Conservation (phyloP, 2,113 vertebrate species). For the Hyperopisus bebe region DNA sequence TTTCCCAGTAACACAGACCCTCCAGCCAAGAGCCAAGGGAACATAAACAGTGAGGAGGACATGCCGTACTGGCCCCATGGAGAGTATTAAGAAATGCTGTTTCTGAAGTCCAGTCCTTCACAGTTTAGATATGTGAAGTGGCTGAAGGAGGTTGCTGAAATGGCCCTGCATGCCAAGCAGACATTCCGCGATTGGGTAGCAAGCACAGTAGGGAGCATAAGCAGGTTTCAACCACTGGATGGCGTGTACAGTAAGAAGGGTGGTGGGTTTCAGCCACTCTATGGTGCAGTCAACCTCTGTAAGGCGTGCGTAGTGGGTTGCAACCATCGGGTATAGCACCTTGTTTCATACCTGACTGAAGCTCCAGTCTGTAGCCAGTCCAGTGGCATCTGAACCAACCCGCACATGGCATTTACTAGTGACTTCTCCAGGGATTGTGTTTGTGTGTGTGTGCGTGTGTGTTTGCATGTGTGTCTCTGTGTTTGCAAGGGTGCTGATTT, state of each 20-base stretch:
- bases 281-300: too few species aligned
- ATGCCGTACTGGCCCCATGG: background rate
- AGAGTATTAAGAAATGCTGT: background rate
- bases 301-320: background rate
- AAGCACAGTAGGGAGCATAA: background rate
- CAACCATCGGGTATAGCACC: background rate
- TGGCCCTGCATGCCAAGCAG: background rate
- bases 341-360: background rate
- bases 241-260: background rate
- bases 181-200: background rate
- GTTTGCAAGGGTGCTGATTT: background rate
- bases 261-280: background rate
- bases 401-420: background rate
- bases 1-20: background rate
- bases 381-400: background rate
- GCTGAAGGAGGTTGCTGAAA: background rate
- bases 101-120: background rate
- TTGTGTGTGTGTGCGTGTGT: slow-evolving; percentile 12
- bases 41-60: background rate
- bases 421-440: background rate
- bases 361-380: background rate
- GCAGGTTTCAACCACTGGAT: background rate
- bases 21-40: background rate
- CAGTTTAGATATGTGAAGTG: slow-evolving; percentile 4
- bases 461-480: too few species aligned